These are phyloP conservation scores for Rousettus leschenaultii DNA, from an alignment of 2,113 vertebrate genomes.

Conservation along the genomic window DNA sequence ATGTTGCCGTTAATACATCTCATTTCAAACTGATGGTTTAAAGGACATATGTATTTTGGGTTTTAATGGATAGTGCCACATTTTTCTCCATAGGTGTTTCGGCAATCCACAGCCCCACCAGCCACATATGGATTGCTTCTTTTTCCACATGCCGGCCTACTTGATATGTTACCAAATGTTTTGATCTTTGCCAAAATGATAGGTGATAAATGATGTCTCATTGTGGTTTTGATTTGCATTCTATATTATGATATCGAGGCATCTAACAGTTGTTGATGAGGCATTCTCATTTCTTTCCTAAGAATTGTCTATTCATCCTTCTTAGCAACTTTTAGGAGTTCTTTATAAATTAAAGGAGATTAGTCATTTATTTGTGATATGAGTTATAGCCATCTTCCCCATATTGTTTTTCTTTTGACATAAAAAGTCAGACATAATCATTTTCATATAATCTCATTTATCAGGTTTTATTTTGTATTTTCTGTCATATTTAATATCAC, in stretches of 20 bases:
- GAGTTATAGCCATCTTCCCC: background rate
- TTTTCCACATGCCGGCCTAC: background rate
- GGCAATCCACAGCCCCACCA: background rate
- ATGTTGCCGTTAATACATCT: background rate
- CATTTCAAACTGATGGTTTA: background rate
- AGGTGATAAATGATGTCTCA: background rate
- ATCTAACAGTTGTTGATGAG: background rate
- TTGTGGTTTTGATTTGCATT: constrained; percentile 53
- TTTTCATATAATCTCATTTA: background rate
- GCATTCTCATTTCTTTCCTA: background rate
- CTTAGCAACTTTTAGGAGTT: background rate
- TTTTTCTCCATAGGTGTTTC: background rate
- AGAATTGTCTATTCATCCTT: background rate
- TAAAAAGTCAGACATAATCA: background rate
- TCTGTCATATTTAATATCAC: background rate
- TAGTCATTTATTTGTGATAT: background rate
- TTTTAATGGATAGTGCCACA: background rate
- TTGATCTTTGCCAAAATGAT: constrained; percentile 30
- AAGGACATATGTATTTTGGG: background rate
- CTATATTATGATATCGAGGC: background rate
- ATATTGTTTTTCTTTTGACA: constrained; percentile 20
- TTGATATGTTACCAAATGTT: background rate
- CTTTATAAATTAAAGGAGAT: background rate
- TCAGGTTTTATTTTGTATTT: background rate
- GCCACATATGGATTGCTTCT: background rate